Conservation (phyloP, 2,888 invertebrate species). For the Ophion obscuratus region DNA sequence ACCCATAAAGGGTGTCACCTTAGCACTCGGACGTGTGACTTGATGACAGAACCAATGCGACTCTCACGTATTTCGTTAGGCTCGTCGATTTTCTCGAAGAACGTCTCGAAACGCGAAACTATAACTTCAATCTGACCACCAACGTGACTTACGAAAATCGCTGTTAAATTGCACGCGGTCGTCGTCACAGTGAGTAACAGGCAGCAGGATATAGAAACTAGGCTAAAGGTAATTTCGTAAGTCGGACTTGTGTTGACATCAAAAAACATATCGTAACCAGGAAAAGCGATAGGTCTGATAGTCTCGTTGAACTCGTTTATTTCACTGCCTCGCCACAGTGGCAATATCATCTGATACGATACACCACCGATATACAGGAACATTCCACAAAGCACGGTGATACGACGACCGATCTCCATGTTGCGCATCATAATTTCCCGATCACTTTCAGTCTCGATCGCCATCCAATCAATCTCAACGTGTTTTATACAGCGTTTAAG, state of each 20-base stretch:
- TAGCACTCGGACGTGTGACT: constrained; percentile 69
- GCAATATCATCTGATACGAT: constrained; percentile 42
- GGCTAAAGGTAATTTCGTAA: constrained; percentile 69
- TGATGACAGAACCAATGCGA: constrained; percentile 66
- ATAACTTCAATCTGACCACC: constrained; percentile 72
- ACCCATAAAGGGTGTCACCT: constrained; percentile 66
- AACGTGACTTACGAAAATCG: constrained; percentile 70
- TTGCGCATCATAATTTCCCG: constrained; percentile 60
- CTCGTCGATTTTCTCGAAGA: constrained; percentile 43
- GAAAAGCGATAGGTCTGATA: constrained; percentile 49
- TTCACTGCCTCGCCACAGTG: constrained; percentile 33
- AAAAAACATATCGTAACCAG: constrained; percentile 40
- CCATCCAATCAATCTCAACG: constrained; percentile 41
- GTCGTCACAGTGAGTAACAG: constrained; percentile 63
- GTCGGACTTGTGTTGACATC: constrained; percentile 64
- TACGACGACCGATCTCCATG: constrained; percentile 26
- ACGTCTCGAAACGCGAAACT: constrained; percentile 55
- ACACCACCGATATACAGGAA: constrained; percentile 55
- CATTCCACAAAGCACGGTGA: constrained; percentile 42
- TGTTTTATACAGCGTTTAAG: constrained; percentile 45
- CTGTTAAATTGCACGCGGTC: constrained; percentile 66
- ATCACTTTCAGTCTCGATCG: constrained; percentile 52
- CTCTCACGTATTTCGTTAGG: constrained; percentile 22
- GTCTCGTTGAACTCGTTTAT: constrained; percentile 52
- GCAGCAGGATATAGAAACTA: constrained; percentile 58